Base-by-base conservation (phyloP, 2,888 invertebrate species). In the Leucophenga montana region DNA sequence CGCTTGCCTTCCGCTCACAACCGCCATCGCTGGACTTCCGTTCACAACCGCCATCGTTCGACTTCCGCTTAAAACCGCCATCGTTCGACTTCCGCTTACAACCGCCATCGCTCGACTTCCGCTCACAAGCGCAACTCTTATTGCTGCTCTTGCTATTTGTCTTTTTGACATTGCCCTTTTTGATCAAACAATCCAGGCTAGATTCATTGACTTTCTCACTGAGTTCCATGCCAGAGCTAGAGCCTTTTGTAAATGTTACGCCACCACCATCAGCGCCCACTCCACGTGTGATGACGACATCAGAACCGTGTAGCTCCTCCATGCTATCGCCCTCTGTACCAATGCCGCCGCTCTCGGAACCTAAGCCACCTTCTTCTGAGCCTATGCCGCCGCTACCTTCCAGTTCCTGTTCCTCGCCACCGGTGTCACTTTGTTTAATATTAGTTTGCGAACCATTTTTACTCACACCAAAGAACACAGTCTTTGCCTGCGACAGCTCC, bases 391-490 rank as follows among this genome's bases (percentile, higher is more conserved):
- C 39, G 44, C 27, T 71, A 69, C 31, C 67, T 31, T 9, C 72
- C 70, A 18, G 8, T 33, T 3, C 31, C 22, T 69, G 69, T 61
- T 31, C 65, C 56, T 61, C 64, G 44, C 18, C 39, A 3, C 18
- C 31, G 14, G 61, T 72, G 39, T 18, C n/a, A 3, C 57, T 64
- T 18, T 6, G 66, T n/a, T 56, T 61, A 1, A 39, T 62, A 64
- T 74, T 71, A 3, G 27, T 27, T 13, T 69, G 46, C 13, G 66
- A 53, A 9, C 68, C 73, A 59, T 71, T 74, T 65, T 73, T 71
- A 59, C 77, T 80, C 2, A 78, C 67, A 0, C 82, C 83, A 48
- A 78, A 83, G 56, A 82, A 86, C 0, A 84, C 70, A 0, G 86
- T 80, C 57, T 83, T 85, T 33, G 83, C 77, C 0, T 79, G 74